Evolutionary conservation across 1,140 invertebrate genomes (phyloP).

Genomic region (Musca domestica): DNA sequence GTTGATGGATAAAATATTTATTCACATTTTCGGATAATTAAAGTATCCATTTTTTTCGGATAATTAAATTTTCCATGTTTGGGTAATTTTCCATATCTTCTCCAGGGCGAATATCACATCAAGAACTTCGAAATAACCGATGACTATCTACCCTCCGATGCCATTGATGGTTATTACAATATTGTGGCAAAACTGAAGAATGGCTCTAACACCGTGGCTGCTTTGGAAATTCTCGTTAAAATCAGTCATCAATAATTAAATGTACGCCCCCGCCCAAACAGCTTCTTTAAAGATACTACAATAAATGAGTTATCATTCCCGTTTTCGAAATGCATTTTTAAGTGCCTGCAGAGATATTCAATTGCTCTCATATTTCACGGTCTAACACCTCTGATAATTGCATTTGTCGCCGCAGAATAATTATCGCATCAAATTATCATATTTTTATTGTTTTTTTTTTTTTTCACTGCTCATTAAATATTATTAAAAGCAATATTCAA

Average conservation of each 20-base stretch:
- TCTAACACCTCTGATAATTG: slow-evolving; percentile 15
- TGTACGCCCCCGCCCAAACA: too few relatives aligned
- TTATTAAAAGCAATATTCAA: too few relatives aligned
- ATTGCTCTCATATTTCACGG: slow-evolving; percentile 7
- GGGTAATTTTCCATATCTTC: neutral
- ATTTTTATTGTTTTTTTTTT: slow-evolving; percentile 17
- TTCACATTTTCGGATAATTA: neutral
- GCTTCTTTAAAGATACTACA: too few relatives aligned
- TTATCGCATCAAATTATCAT: neutral
- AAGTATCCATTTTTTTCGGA: neutral
- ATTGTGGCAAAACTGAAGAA: neutral
- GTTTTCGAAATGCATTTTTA: too few relatives aligned
- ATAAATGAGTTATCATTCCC: too few relatives aligned
- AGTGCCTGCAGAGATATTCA: too few relatives aligned
- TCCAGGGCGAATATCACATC: neutral
- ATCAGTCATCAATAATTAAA: too few relatives aligned
- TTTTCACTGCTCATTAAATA: slow-evolving; percentile 17
- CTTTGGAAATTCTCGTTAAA: neutral
- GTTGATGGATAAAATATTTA: too few relatives aligned
- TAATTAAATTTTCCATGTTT: neutral
- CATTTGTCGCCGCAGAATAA: neutral
- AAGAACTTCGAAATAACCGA: slow-evolving; percentile 8
- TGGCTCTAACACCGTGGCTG: neutral
- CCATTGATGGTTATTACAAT: slow-evolving; percentile 1
- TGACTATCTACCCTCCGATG: neutral